These are phyloP conservation scores for Campodea augens DNA, from an alignment of 1,140 invertebrate species.

Conservation along the genomic window DNA sequence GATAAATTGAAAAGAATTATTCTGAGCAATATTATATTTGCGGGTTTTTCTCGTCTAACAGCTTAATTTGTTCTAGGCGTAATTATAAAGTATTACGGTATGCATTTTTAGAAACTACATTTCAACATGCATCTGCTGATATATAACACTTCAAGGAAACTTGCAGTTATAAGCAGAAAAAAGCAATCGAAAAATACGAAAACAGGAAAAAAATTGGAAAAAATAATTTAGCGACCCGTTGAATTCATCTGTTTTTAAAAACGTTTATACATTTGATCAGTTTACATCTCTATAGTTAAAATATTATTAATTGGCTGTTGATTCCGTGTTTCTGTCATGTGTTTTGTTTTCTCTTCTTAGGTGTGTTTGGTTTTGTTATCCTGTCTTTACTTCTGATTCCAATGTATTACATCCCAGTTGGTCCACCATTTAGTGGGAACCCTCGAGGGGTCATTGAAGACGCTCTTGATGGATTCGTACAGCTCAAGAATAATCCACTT, in stretches of 20 bases:
- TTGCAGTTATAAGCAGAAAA: no score
- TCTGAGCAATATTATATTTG: no score
- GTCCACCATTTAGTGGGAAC: conserved; percentile 54
- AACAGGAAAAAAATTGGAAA: no score
- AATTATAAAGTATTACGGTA: no score
- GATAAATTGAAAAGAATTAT: no score
- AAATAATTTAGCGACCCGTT: background rate
- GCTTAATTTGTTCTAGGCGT: background rate
- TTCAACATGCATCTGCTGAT: no score
- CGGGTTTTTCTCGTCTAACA: background rate
- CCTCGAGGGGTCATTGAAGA: conserved; percentile 66
- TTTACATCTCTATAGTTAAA: background rate
- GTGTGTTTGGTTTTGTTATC: conserved; percentile 66
- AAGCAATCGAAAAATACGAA: no score
- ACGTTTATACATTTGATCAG: background rate
- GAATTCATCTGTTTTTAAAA: background rate
- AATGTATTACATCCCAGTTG: conserved; percentile 62
- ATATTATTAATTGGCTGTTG: background rate
- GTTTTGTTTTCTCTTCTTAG: conserved; percentile 21
- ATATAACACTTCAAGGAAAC: no score
- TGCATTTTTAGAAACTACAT: no score
- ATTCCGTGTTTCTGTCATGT: conserved; percentile 1
- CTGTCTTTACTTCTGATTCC: conserved; percentile 54
- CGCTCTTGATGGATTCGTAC: conserved; percentile 57
- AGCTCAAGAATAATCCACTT: conserved; percentile 46